Conservation (phyloP, 1,140 invertebrate species). For the Bombus sylvicola region DNA sequence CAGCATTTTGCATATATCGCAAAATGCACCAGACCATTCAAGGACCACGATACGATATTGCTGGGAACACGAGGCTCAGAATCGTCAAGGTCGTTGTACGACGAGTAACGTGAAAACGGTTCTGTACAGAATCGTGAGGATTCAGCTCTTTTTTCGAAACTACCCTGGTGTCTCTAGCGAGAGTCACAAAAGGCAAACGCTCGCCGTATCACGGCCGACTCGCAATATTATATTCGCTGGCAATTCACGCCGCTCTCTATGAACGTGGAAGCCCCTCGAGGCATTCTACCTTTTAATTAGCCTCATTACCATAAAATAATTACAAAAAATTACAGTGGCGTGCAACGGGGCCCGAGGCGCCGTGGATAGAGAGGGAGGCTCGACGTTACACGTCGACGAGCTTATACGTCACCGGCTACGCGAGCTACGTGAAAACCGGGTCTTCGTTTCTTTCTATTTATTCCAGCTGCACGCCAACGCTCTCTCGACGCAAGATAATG, state of each 20-base stretch:
- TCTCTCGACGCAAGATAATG: constrained; percentile 51
- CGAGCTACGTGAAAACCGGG: constrained; percentile 24
- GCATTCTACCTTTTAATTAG: constrained; percentile 60
- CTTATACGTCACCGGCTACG: constrained; percentile 29
- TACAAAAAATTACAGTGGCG: constrained; percentile 51
- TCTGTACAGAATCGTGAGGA: neutral
- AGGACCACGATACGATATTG: neutral
- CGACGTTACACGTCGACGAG: constrained; percentile 35
- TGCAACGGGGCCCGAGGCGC: constrained; percentile 7
- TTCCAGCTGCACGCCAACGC: neutral
- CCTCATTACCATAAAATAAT: constrained; percentile 60
- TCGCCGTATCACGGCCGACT: neutral
- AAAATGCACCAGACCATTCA: neutral
- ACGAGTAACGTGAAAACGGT: neutral
- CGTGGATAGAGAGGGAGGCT: neutral
- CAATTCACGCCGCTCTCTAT: constrained; percentile 36
- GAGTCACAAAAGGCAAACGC: constrained; percentile 34
- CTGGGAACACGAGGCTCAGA: neutral
- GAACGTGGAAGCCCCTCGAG: constrained; percentile 39
- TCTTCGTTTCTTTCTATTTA: constrained; percentile 30
- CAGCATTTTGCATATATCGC: neutral
- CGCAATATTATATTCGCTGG: constrained; percentile 34
- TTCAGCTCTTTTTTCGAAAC: neutral
- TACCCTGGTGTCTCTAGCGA: neutral
- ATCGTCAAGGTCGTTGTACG: neutral